Evolutionary conservation across 2,797 vertebrate genomes (phyloP), one percentile per base, ranked within the genome.

Genomic region (Ataeniobius toweri): DNA sequence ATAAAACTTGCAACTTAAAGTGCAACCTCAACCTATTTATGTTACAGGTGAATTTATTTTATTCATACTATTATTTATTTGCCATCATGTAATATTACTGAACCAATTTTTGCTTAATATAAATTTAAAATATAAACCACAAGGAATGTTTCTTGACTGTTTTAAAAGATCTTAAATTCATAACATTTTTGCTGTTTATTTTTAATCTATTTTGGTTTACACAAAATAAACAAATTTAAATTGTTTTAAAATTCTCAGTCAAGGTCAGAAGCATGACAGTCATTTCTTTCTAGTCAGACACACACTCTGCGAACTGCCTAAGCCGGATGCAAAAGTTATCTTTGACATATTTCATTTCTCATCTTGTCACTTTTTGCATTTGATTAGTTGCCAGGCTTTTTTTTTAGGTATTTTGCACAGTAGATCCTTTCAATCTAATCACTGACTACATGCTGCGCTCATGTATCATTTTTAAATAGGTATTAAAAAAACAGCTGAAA

Each of bases 391-490:
- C 41, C n/a, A 18, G 41, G 3, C 13, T 36, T 22, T n/a, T 9
- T 31, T 20, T 31, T 1, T 22, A 4, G 6, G n/a, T 44, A 68
- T 44, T 46, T 74, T 65, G 48, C 55, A 88, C 79, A 75, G 70
- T 77, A 81, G 71, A 76, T 58, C 82, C 65, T 69, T 85, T 83
- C 53, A 36, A 39, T 79, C 84, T 81, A 48, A 79, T 74, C 50
- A 51, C 18, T 22, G 58, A 44, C 70, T 68, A 59, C 24, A 2
- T 26, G 20, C n/a, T 74, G 69, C 51, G 72, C 31, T 61, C 44
- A 6, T 0, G 36, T 31, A 71, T 44, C 41, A n/a, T 6, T n/a
- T n/a, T 46, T 24, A n/a, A 12, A 6, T 10, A 46, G 9, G 1
- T 4, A 3, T 53, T 65, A 0, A 46, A n/a, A 46, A 46, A 68